Percentiles rank a stretch among this genome's conserved stretches.
Evolutionary conservation across 1,140 invertebrate genomes (phyloP).

Genomic region (Tetramorium parvispinum): DNA sequence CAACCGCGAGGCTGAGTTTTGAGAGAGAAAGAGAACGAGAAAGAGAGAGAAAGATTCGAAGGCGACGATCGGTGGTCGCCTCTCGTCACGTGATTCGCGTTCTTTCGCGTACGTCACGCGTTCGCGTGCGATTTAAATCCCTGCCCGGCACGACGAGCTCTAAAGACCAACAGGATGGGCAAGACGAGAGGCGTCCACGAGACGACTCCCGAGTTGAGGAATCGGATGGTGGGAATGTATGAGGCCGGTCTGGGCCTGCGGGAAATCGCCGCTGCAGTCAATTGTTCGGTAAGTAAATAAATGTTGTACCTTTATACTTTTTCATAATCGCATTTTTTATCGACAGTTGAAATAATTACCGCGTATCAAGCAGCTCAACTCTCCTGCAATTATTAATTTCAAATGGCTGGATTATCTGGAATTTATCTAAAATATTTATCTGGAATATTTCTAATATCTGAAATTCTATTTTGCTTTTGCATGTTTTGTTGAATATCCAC

Average conservation of each 20-base stretch:
- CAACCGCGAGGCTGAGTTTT: neutral
- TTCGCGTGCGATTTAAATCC: constrained; percentile 75
- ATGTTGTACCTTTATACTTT: neutral
- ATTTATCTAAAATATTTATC: neutral
- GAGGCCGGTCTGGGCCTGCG: constrained; percentile 83
- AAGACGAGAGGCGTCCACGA: constrained; percentile 85
- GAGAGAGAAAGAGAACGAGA: neutral
- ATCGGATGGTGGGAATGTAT: constrained; percentile 85
- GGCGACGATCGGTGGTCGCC: constrained; percentile 16
- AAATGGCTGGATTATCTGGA: neutral
- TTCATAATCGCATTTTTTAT: neutral
- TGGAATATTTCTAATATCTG: neutral
- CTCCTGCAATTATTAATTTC: neutral
- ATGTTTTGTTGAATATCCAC: neutral
- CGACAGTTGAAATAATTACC: neutral
- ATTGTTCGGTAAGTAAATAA: constrained; percentile 83
- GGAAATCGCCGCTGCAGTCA: constrained; percentile 83
- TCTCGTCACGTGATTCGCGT: constrained; percentile 75
- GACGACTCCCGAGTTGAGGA: constrained; percentile 83
- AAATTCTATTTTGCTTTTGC: neutral
- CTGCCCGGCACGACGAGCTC: neutral
- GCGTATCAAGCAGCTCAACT: neutral
- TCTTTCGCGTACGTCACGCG: constrained; percentile 69
- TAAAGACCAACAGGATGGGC: constrained; percentile 74
- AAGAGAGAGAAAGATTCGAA: constrained; percentile 5